Base-by-base conservation (phyloP, 2,113 vertebrate species). In the Apodemus sylvaticus region DNA sequence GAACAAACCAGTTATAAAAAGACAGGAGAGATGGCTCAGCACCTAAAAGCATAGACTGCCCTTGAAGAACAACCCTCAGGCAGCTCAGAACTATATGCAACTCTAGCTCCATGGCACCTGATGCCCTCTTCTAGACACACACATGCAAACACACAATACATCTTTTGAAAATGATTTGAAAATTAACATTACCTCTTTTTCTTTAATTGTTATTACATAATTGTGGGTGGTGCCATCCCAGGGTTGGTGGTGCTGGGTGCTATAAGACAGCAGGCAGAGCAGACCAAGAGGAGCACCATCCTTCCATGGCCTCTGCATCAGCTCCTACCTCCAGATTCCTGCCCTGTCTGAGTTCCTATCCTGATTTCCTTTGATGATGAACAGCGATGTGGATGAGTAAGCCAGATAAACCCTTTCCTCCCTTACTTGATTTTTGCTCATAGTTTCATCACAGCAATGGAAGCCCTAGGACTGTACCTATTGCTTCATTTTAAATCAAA, bases 401-500 rank as follows among this genome's bases (percentile, higher is more conserved):
- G n/a, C n/a, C n/a, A 74, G 24, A 74, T 22, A 74, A 42, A 74
- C 10, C 39, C 71, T 42, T 20, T 42, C 9, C 71, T 71, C 70
- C 36, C 36, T 7, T 0, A 71, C 70, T 42, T 74, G n/a, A 39
- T 42, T 74, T 74, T 42, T 74, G 71, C 9, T 42, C 71, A 74
- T 5, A 9, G 71, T 19, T 71, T 71, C 2, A 6, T 20, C 1
- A 1, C 13, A 22, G n/a, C 71, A 42, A 42, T 39, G n/a, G 71
- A 22, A 73, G 39, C 19, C n/a, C 3, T 73, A 73, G 42, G 7
- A 39, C n/a, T 39, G 36, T 31, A 24, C 71, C 78, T 51, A 9
- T 87, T 87, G 83, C 31, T 90, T 92, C 36, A 62, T 93, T 74
- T 97, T 71, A 74, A 91, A 90, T 88, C 16, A 60, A 62, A 26